Base-by-base conservation (phyloP, 2,797 vertebrate genomes). In the Chiroxiphia lanceolata region DNA sequence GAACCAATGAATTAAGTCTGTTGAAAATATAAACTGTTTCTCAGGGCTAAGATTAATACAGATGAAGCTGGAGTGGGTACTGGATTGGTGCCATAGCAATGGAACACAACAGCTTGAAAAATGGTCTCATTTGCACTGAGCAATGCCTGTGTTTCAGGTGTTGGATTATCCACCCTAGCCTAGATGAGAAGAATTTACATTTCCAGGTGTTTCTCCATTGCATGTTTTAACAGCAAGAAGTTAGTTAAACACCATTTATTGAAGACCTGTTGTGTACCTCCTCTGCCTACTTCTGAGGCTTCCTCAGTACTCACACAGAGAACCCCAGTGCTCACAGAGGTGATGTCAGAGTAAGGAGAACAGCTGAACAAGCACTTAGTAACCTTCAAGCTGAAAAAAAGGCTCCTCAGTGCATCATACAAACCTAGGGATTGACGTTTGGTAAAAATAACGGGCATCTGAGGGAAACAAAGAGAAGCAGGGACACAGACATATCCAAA, bases 61-160 rank as follows among this genome's bases (percentile, higher is more conserved):
- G n/a, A 20, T 26, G 18, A 79, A 82, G 50, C 2, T 25, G n/a
- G 19, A 80, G 9, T 1, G 6, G 7, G 19, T 84, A 23, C 40
- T 54, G 44, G 38, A 19, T 10, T 65, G 42, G 47, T 89, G 48
- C 68, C n/a, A 6, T 3, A 72, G 51, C 57, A 71, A 26, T 20
- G 42, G 40, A 77, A 69, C 18, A 23, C 31, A 64, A 8, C 4
- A 54, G 16, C 16, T n/a, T 47, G 36, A 69, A 59, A 38, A 59
- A 60, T 0, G 2, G 36, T 13, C 22, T 86, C 2, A 3, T 38
- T n/a, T 38, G 34, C 13, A 11, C 4, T 50, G 5, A 8, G 5
- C 27, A 36, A n/a, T 57, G 29, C 34, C 20, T 13, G 2, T 47
- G 26, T 75, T 74, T 42, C 42, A n/a, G 27, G 22, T 33, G 42